Conservation (phyloP, 2,113 vertebrate species). For the Struthidea cinerea region DNA sequence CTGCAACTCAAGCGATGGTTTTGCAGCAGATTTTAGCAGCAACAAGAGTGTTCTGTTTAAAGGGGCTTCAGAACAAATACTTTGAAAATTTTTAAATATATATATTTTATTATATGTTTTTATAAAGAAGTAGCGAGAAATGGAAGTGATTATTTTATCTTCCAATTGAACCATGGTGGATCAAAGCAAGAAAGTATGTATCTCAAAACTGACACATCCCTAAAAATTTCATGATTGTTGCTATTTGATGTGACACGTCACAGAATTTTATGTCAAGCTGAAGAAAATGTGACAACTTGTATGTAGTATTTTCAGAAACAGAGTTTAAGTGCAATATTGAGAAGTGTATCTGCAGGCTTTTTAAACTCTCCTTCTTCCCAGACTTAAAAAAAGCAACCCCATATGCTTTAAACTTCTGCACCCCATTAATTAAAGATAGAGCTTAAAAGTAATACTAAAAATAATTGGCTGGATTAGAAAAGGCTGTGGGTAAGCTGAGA, state of each 20-base stretch:
- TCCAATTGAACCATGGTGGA: background rate
- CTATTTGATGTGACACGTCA: constrained; percentile 27
- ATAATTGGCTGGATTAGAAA: constrained; percentile 60
- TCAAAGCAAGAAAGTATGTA: constrained; percentile 29
- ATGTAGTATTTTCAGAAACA: background rate
- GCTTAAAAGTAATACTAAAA: constrained; percentile 43
- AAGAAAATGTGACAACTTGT: constrained; percentile 8
- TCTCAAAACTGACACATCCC: constrained; percentile 30
- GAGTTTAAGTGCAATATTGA: background rate
- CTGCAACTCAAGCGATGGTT: background rate
- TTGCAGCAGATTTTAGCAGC: background rate
- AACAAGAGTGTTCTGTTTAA: background rate
- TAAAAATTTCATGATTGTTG: constrained; percentile 30
- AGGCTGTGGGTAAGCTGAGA: constrained; percentile 45
- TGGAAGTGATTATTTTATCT: constrained; percentile 53
- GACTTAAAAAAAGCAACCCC: constrained; percentile 40
- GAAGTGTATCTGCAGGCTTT: background rate
- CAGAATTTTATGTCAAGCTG: constrained; percentile 20
- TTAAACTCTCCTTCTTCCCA: background rate
- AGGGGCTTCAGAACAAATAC: constrained; percentile 8
- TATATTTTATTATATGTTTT: constrained; percentile 31
- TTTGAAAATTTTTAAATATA: background rate
- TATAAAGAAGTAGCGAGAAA: constrained; percentile 18
- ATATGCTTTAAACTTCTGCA: constrained; percentile 58
- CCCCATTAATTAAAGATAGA: constrained; percentile 52